A percentile compares a stretch with the other conserved stretches of the same genome.
phyloP scores from a whole-genome alignment of 1,140 invertebrate genomes.

The Ctenoplectra terminalis region DNA sequence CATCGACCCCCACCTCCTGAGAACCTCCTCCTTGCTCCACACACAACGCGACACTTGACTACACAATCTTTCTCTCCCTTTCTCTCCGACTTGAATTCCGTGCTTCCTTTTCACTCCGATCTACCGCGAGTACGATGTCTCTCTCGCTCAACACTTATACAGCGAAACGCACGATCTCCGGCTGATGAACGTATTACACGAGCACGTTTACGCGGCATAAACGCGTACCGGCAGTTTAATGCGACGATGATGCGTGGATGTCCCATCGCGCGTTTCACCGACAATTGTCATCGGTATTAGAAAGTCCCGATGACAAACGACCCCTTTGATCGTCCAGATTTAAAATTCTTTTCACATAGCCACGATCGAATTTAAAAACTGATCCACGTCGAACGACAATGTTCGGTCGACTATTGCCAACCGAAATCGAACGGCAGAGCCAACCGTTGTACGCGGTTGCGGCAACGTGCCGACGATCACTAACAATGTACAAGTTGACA shows the following conservation, averaged over 20 bases:
- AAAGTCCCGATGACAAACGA: constrained; percentile 13
- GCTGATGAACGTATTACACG: constrained; percentile 53
- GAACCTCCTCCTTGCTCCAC: constrained; percentile 63
- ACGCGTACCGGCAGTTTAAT: constrained; percentile 57
- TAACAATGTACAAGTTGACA: constrained; percentile 34
- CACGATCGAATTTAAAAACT: constrained; percentile 2
- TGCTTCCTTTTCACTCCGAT: constrained; percentile 17
- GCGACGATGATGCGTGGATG: constrained; percentile 37
- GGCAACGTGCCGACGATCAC: constrained; percentile 38
- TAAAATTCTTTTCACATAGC: not conserved
- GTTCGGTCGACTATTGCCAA: not conserved
- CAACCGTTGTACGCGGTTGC: constrained; percentile 3
- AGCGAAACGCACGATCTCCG: constrained; percentile 50
- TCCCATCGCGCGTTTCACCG: constrained; percentile 32
- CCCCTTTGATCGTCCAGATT: not conserved
- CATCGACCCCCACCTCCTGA: constrained; percentile 67
- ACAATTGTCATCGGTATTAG: constrained; percentile 34
- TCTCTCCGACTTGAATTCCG: not conserved
- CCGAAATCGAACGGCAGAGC: not conserved
- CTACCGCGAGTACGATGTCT: constrained; percentile 19
- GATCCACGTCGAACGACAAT: not conserved
- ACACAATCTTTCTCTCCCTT: constrained; percentile 53
- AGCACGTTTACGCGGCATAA: constrained; percentile 58
- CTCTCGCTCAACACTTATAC: constrained; percentile 22
- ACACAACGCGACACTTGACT: constrained; percentile 72